phyloP scores from a whole-genome alignment of 64 coral and sea anemone genomes.

The Montipora efflorescens region DNA sequence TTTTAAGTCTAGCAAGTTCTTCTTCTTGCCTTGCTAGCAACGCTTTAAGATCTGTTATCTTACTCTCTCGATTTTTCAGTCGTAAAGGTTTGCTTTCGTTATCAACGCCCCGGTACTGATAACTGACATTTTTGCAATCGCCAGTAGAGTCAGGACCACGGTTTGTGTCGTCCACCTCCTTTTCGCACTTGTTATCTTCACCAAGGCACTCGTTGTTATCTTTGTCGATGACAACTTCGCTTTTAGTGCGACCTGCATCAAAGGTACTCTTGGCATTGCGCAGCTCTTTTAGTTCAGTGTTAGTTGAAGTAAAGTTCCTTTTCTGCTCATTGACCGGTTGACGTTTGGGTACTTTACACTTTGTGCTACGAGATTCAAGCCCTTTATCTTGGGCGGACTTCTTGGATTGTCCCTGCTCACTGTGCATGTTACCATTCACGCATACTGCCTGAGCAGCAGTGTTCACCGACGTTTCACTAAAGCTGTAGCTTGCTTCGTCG shows the following conservation, averaged over 20 bases:
- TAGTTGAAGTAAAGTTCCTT: background rate
- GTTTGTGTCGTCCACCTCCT: background rate
- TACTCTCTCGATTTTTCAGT: background rate
- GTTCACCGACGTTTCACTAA: background rate
- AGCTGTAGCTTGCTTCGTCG: background rate
- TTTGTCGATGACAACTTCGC: too few species aligned
- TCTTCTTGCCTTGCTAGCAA: conserved; percentile 32
- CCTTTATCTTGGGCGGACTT: background rate
- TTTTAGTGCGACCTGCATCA: background rate
- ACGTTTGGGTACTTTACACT: background rate
- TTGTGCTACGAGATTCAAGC: background rate
- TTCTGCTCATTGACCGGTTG: background rate
- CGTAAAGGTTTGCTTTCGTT: background rate
- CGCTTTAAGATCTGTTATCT: conserved; percentile 43
- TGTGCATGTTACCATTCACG: background rate
- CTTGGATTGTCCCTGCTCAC: background rate
- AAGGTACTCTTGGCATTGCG: too few species aligned
- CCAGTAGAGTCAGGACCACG: background rate
- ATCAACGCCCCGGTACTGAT: background rate
- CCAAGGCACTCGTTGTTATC: background rate
- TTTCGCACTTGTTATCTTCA: background rate
- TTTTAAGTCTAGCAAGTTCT: conserved; percentile 18
- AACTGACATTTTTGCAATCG: background rate
- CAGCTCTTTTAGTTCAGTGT: background rate
- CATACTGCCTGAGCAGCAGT: background rate